Evolutionary conservation across 2,113 vertebrate species (phyloP).

Genomic region (Psilopogon haemacephalus): DNA sequence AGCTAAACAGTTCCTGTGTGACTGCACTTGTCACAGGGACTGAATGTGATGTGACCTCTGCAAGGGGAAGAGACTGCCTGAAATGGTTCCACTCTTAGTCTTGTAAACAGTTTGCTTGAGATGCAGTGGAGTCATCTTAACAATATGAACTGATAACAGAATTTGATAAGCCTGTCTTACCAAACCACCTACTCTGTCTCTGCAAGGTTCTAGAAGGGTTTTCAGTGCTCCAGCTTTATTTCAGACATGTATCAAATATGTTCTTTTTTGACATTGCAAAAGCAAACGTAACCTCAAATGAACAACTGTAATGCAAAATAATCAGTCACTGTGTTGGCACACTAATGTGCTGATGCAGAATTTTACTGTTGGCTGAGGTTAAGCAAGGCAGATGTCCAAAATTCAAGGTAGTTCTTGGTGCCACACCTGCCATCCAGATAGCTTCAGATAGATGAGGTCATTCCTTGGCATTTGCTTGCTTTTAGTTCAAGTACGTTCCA

Average conservation of each 20-base stretch:
- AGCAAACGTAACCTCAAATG: not conserved
- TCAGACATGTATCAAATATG: not conserved
- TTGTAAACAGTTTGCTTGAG: not conserved
- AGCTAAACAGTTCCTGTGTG: not conserved
- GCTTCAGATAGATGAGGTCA: not conserved
- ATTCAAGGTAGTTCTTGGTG: not conserved
- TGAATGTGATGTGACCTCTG: not conserved
- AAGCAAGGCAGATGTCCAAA: constrained; percentile 8
- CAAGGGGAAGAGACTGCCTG: not conserved
- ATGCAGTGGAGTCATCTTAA: not conserved
- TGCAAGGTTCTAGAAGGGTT: not conserved
- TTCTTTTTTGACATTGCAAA: not conserved
- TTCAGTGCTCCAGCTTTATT: not conserved
- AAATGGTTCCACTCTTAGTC: not conserved
- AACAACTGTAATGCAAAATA: not conserved
- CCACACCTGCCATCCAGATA: not conserved
- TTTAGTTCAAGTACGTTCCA: not conserved
- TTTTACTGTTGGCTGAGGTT: not conserved
- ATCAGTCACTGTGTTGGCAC: not conserved
- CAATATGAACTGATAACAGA: not conserved
- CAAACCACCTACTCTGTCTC: not conserved
- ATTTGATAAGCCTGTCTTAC: not conserved
- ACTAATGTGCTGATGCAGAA: not conserved
- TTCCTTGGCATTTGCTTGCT: constrained; percentile 3
- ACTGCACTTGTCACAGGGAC: not conserved